Evolutionary conservation across 2,888 invertebrate species (phyloP).

Genomic region (Octodonta nipae): DNA sequence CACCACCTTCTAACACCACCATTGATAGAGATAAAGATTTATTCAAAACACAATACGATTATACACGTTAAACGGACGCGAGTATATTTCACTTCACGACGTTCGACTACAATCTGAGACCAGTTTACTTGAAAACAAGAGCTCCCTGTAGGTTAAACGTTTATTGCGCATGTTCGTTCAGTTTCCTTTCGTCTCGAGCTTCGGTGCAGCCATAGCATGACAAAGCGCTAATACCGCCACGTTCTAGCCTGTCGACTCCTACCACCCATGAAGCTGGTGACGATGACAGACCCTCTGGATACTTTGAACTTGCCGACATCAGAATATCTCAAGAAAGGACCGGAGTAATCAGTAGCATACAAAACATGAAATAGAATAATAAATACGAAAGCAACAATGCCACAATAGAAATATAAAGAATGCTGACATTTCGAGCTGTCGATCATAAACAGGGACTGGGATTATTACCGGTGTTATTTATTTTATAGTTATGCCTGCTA

Average conservation of each 20-base stretch:
- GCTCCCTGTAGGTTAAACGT: conserved; percentile 11
- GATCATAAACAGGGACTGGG: conserved; percentile 22
- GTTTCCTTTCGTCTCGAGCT: conserved; percentile 8
- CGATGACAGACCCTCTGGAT: conserved; percentile 36
- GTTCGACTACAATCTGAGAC: conserved; percentile 19
- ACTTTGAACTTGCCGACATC: conserved; percentile 34
- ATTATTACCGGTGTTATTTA: conserved; percentile 28
- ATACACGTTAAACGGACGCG: neutral
- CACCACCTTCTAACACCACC: conserved; percentile 86
- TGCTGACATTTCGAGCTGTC: conserved; percentile 17
- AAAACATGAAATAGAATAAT: conserved; percentile 29
- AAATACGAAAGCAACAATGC: conserved; percentile 22
- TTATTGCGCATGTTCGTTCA: conserved; percentile 21
- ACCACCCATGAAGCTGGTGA: conserved; percentile 41
- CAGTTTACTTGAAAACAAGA: conserved; percentile 13
- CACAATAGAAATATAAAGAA: conserved; percentile 12
- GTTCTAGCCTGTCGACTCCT: conserved; percentile 35
- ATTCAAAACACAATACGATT: too few species aligned
- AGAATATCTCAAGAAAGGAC: conserved; percentile 20
- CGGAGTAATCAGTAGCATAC: conserved; percentile 34
- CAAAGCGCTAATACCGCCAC: conserved; percentile 38
- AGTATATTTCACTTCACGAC: conserved; percentile 7
- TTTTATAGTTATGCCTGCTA: conserved; percentile 28
- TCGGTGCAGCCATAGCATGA: conserved; percentile 26
- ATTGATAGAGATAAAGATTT: too few species aligned